Evolutionary conservation across 2,888 invertebrate genomes (phyloP).

Genomic region (Plebejus melissa): DNA sequence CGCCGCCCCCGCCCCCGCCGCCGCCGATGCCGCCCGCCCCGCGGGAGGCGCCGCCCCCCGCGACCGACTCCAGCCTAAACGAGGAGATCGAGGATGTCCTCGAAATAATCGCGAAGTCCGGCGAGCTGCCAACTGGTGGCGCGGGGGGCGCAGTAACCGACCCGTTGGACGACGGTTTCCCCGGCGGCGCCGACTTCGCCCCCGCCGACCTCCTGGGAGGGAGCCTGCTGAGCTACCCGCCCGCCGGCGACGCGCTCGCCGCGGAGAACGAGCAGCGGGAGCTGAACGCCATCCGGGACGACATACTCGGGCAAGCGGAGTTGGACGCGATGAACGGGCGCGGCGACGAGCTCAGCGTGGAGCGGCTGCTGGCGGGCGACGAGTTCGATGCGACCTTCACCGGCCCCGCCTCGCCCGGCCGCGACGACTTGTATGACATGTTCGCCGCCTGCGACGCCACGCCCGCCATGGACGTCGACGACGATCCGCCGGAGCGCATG

Average conservation of each 20-base stretch:
- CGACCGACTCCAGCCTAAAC: constrained; percentile 73
- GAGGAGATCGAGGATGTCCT: constrained; percentile 93
- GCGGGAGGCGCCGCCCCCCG: constrained; percentile 48
- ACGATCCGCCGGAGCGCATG: constrained; percentile 58
- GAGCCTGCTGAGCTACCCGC: constrained; percentile 54
- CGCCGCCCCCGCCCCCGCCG: constrained; percentile 52
- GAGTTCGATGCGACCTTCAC: constrained; percentile 58
- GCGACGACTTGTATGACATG: constrained; percentile 64
- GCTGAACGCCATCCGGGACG: constrained; percentile 68
- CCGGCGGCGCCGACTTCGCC: constrained; percentile 49
- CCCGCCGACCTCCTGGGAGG: constrained; percentile 60
- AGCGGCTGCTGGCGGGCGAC: constrained; percentile 43
- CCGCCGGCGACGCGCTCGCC: constrained; percentile 57
- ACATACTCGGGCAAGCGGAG: constrained; percentile 66
- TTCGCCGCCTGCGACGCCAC: constrained; percentile 49
- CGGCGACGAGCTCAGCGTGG: constrained; percentile 45
- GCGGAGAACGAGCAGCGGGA: constrained; percentile 66
- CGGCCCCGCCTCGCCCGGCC: constrained; percentile 48
- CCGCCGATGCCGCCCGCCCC: constrained; percentile 43
- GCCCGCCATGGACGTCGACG: constrained; percentile 44
- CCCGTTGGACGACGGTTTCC: constrained; percentile 48
- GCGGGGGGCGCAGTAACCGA: constrained; percentile 78
- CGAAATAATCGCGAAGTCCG: constrained; percentile 95
- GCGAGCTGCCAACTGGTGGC: constrained; percentile 94
- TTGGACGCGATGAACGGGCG: constrained; percentile 51